phyloP scores from a whole-genome alignment of 2,113 vertebrate species.

The Trogon melanurus region DNA sequence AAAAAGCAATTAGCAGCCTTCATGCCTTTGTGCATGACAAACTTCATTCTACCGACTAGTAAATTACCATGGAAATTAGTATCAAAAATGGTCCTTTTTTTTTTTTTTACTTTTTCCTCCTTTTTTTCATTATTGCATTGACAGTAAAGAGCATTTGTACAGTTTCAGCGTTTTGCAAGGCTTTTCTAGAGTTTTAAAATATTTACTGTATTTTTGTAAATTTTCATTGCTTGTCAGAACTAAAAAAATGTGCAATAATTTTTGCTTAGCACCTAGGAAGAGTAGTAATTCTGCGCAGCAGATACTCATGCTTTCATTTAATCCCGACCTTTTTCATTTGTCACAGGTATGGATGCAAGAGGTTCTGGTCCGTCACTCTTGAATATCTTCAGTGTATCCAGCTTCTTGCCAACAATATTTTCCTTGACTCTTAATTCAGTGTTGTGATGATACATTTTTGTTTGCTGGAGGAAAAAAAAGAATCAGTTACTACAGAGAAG shows the following conservation, averaged over 20 bases:
- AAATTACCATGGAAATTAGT: conserved; percentile 26
- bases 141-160: background rate
- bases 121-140: background rate
- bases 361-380: conserved; percentile 78
- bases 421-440: conserved; percentile 61
- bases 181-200: background rate
- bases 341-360: conserved; percentile 89
- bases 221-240: background rate
- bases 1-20: conserved; percentile 35
- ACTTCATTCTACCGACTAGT: background rate
- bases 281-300: background rate
- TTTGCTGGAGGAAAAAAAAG: background rate
- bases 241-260: background rate
- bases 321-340: conserved; percentile 27
- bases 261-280: background rate
- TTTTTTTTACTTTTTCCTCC: background rate
- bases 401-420: conserved; percentile 72
- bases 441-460: conserved; percentile 65
- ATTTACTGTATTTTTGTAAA: background rate
- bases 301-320: background rate
- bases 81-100: background rate
- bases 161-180: background rate
- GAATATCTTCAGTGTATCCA: conserved; percentile 47
- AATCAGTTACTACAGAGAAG: conserved; percentile 56
- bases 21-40: background rate